Percentiles rank a stretch among this genome's conserved stretches.
Conservation (phyloP, 2,113 vertebrate species). For the Cavia porcellus region DNA sequence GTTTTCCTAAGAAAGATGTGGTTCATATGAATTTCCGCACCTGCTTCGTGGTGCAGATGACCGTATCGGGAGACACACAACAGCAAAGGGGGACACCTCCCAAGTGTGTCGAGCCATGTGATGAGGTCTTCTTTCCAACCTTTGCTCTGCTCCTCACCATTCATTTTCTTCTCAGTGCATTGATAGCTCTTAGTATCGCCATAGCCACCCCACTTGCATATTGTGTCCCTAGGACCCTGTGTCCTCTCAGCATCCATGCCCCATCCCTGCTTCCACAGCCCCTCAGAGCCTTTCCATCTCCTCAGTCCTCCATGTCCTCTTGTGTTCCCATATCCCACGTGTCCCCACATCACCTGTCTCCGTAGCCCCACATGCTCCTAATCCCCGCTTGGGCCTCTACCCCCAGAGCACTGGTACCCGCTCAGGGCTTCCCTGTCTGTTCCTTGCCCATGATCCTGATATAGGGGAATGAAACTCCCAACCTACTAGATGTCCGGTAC, state of each 20-base stretch:
- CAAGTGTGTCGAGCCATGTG: accelerated
- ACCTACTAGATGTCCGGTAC: too few species aligned
- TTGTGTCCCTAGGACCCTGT: not conserved
- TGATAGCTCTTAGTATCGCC: not conserved
- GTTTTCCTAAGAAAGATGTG: not conserved
- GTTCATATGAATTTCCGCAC: not conserved
- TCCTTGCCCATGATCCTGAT: not conserved
- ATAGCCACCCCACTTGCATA: not conserved
- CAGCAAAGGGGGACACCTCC: not conserved
- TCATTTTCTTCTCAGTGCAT: not conserved
- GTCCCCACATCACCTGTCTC: not conserved
- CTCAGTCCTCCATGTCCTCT: not conserved
- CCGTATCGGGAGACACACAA: not conserved
- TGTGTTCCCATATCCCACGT: not conserved
- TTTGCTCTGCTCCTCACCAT: not conserved
- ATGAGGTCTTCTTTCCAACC: not conserved
- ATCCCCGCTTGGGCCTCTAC: not conserved
- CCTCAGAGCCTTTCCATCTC: not conserved
- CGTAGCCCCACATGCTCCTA: not conserved
- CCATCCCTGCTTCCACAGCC: not conserved
- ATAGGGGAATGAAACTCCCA: too few species aligned
- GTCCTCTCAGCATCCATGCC: not conserved
- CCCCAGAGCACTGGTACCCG: not conserved
- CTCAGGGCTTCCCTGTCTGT: not conserved
- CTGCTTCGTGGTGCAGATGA: not conserved